Conservation (phyloP, 2,797 vertebrate genomes). For the Gambusia yucatana region DNA sequence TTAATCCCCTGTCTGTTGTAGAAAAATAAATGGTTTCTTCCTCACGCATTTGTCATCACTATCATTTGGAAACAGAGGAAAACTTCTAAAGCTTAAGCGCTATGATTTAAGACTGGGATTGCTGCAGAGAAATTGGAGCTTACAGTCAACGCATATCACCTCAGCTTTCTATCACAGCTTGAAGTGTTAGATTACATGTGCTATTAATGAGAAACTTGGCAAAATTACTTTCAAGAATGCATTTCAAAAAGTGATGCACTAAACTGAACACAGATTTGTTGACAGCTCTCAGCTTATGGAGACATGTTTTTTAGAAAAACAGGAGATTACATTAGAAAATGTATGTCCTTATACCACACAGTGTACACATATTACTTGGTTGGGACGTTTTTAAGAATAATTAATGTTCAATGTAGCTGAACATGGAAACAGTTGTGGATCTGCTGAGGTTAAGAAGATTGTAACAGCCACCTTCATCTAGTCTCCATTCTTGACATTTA, state of each 20-base stretch:
- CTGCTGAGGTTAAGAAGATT: not conserved
- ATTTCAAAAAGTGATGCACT: not conserved
- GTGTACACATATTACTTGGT: not conserved
- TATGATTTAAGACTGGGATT: slow-evolving; percentile 32
- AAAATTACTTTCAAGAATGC: not conserved
- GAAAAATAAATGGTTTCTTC: slow-evolving; percentile 57
- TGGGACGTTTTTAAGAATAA: not conserved
- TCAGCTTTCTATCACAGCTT: not conserved
- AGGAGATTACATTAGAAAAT: too few species aligned
- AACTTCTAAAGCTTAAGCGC: slow-evolving; percentile 45
- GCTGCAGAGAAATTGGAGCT: slow-evolving; percentile 39
- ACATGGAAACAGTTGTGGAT: not conserved
- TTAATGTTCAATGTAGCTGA: not conserved
- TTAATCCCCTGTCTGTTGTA: slow-evolving; percentile 59
- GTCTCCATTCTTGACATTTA: not conserved
- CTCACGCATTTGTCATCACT: slow-evolving; percentile 54
- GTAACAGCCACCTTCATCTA: not conserved
- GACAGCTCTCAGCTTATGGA: too few species aligned
- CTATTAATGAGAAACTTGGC: not conserved
- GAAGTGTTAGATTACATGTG: not conserved
- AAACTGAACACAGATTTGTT: too few species aligned
- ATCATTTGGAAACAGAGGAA: slow-evolving; percentile 58
- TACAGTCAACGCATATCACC: not conserved
- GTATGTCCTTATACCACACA: not conserved
- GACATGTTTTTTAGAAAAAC: too few species aligned